These are phyloP conservation scores for Delichon dasypus DNA, from an alignment of 2,797 vertebrate genomes.

Conservation along the genomic window DNA sequence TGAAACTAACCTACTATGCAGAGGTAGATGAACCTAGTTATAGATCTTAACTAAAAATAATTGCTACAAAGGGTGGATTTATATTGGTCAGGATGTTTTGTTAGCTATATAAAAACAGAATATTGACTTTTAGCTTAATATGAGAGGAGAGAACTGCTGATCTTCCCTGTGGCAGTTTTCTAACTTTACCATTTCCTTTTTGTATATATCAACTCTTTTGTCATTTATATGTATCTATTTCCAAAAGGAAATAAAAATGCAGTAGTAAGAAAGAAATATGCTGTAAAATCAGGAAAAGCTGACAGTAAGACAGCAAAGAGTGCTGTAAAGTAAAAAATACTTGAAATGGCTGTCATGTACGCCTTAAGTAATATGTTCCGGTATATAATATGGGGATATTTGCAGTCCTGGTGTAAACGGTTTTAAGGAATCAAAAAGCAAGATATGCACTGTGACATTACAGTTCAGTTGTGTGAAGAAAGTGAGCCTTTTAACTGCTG, in stretches of 20 bases:
- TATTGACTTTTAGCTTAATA: neutral
- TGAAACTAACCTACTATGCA: constrained; percentile 93
- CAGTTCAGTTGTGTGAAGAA: neutral
- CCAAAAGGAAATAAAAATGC: neutral
- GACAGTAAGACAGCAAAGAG: neutral
- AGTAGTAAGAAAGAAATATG: neutral
- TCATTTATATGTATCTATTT: neutral
- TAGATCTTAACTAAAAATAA: neutral
- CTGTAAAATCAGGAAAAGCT: neutral
- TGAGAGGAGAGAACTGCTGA: neutral
- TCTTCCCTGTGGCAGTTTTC: neutral
- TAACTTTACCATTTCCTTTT: neutral
- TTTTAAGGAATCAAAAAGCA: neutral
- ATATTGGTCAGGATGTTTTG: neutral
- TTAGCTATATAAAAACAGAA: neutral
- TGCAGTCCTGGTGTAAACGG: neutral
- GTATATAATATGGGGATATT: neutral
- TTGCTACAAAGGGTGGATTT: neutral
- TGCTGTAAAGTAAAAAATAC: neutral
- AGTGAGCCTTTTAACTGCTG: neutral
- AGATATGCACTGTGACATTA: neutral
- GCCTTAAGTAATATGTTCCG: neutral
- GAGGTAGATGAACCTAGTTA: constrained; percentile 77
- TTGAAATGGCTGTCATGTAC: neutral
- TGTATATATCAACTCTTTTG: neutral